A percentile compares a stretch with the other conserved stretches of the same genome.
Evolutionary conservation across 2,797 vertebrate species (phyloP).

Genomic region (Catamblyrhynchus diadema): DNA sequence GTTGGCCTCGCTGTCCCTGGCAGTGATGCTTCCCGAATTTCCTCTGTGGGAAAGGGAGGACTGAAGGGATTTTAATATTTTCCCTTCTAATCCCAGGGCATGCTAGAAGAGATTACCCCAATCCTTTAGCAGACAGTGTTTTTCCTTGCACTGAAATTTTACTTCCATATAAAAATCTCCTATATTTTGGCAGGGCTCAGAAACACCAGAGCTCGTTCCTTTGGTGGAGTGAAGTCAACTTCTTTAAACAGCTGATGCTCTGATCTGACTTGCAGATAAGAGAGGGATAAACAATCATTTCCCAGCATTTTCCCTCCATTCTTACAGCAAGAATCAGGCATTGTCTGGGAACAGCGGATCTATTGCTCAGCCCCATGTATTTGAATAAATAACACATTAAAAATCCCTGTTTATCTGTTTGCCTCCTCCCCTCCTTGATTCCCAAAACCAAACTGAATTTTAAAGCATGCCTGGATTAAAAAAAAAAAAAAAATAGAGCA

Average conservation of each 20-base stretch:
- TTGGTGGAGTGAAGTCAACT: not conserved
- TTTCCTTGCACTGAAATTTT: not conserved
- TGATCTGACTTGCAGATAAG: not conserved
- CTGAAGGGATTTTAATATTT: not conserved
- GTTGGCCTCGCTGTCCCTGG: accelerated
- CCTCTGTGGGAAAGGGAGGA: not conserved
- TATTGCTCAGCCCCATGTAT: not conserved
- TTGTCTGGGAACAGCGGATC: not conserved
- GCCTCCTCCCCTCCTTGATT: not conserved
- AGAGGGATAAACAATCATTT: not conserved
- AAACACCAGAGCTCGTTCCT: not conserved
- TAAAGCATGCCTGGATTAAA: not conserved
- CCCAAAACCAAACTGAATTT: not conserved
- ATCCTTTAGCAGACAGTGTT: not conserved
- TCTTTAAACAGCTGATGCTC: not conserved
- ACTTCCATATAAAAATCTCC: not conserved
- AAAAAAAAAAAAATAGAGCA: not conserved
- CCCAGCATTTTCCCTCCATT: not conserved
- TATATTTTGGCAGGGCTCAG: not conserved
- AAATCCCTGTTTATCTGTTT: not conserved
- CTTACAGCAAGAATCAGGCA: not conserved
- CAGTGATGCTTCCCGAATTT: not conserved
- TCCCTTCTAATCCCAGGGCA: not conserved
- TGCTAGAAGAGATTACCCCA: not conserved
- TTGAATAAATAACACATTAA: not conserved